Evolutionary conservation across 2,888 invertebrate species (phyloP).

Genomic region (Saturnia japonica): DNA sequence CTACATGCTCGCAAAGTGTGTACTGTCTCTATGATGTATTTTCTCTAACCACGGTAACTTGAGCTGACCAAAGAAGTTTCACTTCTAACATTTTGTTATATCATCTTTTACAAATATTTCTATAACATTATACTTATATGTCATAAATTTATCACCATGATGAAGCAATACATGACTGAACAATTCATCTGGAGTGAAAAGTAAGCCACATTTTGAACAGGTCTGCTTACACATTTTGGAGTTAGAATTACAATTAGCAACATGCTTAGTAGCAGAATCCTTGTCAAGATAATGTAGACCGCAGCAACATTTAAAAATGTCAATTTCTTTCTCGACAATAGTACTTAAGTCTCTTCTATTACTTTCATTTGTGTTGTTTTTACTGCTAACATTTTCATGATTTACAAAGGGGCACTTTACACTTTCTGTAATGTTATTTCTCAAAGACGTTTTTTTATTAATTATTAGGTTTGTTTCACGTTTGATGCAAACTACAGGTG

Average conservation of each 20-base stretch:
- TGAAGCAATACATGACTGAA: constrained; percentile 21
- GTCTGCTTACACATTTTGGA: neutral
- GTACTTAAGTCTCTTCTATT: neutral
- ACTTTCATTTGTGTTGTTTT: neutral
- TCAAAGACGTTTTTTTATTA: neutral
- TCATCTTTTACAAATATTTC: constrained; percentile 56
- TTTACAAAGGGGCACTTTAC: neutral
- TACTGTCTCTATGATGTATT: too few species aligned
- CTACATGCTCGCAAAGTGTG: too few species aligned
- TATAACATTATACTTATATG: constrained; percentile 31
- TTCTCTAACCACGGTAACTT: too few species aligned
- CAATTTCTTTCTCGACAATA: neutral
- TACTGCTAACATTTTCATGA: neutral
- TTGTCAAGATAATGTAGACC: constrained; percentile 15
- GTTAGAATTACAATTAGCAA: constrained; percentile 4
- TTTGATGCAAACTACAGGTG: neutral
- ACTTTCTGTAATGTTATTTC: neutral
- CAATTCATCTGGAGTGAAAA: constrained; percentile 14
- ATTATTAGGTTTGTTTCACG: neutral
- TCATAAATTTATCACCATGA: constrained; percentile 19
- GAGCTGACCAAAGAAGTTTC: too few species aligned
- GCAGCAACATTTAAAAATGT: constrained; percentile 12
- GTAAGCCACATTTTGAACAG: neutral
- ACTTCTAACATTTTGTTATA: neutral
- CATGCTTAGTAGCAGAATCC: constrained; percentile 18